Percentiles rank a stretch among this genome's conserved stretches.
Conservation (phyloP, 2,113 vertebrate species). For the Romanogobio albipinnatus region DNA sequence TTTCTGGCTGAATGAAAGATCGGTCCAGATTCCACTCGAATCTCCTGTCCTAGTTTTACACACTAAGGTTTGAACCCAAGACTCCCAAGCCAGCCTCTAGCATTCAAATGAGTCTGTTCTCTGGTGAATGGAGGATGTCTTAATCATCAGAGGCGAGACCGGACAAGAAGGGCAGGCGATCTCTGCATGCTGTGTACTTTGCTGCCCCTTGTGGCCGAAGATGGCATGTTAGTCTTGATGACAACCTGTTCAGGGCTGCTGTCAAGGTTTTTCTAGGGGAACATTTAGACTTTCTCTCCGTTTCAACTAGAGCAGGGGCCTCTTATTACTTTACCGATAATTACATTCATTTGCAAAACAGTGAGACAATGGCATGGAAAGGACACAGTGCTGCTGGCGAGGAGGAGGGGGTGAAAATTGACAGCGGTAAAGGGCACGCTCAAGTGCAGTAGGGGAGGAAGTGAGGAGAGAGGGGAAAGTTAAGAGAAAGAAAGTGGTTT, state of each 20-base stretch:
- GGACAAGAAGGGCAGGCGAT: conserved; percentile 17
- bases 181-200: conserved; percentile 62
- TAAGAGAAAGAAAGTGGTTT: background rate
- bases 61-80: conserved; percentile 3
- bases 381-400: conserved; percentile 35
- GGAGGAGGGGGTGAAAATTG: conserved; percentile 48
- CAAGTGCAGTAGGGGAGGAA: conserved; percentile 28
- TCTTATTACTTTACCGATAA: conserved; percentile 49
- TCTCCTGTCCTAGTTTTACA: background rate
- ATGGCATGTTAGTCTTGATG: background rate
- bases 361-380: conserved; percentile 40
- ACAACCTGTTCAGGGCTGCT: background rate
- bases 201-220: conserved; percentile 70
- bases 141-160: conserved; percentile 22
- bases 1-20: conserved; percentile 23
- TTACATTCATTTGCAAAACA: conserved; percentile 53
- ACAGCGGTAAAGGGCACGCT: conserved; percentile 36
- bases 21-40: background rate
- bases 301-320: conserved; percentile 39
- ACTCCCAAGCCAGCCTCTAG: background rate
- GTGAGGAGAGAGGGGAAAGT: conserved; percentile 6
- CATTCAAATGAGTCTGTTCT: conserved; percentile 25
- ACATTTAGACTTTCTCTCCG: conserved; percentile 38
- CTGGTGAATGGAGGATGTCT: background rate
- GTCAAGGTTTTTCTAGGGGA: conserved; percentile 12